Evolutionary conservation across 2,888 invertebrate species (phyloP).

Genomic region (Panorpa germanica): DNA sequence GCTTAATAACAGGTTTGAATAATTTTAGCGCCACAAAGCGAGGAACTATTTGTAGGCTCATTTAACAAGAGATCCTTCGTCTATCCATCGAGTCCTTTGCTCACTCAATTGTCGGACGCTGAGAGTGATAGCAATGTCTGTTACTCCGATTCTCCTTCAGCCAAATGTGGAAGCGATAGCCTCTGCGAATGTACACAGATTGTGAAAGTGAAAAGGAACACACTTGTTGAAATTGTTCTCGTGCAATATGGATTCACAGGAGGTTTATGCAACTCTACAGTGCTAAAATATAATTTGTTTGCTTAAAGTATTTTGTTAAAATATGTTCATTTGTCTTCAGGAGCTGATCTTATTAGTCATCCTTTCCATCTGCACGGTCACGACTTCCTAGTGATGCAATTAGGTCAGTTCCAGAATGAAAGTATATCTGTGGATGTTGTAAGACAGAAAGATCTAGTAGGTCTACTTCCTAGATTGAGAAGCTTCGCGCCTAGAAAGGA

Average conservation of each 20-base stretch:
- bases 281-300: constrained; percentile 14
- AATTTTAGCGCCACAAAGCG: no score
- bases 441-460: constrained; percentile 3
- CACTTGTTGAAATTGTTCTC: constrained; percentile 14
- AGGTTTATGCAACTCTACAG: constrained; percentile 19
- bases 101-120: constrained; percentile 40
- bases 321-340: constrained; percentile 14
- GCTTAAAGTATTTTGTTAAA: constrained; percentile 2
- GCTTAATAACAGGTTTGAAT: no score
- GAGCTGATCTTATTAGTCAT: constrained; percentile 18
- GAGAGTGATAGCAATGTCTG: constrained; percentile 19
- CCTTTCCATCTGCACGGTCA: constrained; percentile 22
- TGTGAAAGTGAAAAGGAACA: constrained; percentile 15
- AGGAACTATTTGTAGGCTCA: constrained; percentile 29
- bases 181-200: constrained; percentile 19
- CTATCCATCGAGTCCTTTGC: constrained; percentile 56
- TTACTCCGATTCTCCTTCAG: constrained; percentile 14
- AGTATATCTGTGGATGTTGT: neutral
- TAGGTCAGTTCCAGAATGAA: constrained; percentile 15
- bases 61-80: constrained; percentile 56
- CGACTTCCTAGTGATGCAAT: constrained; percentile 20
- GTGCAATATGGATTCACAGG: no score
- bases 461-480: no score
- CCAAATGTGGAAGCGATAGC: no score
- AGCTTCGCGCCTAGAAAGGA: constrained; percentile 18